Conservation (phyloP, 2,888 invertebrate species). For the Arctia plantaginis region DNA sequence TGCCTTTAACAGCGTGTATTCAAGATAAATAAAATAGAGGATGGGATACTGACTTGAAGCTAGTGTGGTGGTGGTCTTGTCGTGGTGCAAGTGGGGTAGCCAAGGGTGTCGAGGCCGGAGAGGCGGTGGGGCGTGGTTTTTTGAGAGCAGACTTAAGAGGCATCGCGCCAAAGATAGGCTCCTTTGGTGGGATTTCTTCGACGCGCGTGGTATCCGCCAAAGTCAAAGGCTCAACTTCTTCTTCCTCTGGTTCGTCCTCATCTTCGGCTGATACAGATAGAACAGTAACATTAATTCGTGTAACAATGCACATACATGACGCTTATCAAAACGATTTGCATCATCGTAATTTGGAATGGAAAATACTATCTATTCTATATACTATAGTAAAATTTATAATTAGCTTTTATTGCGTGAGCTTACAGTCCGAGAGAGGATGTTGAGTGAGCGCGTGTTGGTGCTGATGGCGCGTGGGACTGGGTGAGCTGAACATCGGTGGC, state of each 20-base stretch:
- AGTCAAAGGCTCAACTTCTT: slow-evolving; percentile 87
- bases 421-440: slow-evolving; percentile 78
- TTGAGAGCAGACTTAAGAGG: slow-evolving; percentile 97
- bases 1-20: slow-evolving; percentile 15
- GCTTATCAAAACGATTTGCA: neutral
- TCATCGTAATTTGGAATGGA: neutral
- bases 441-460: slow-evolving; percentile 62
- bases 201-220: slow-evolving; percentile 92
- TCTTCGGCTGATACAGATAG: slow-evolving; percentile 70
- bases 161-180: slow-evolving; percentile 96
- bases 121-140: slow-evolving; percentile 92
- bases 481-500: slow-evolving; percentile 98
- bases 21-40: neutral
- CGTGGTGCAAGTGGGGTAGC: slow-evolving; percentile 85
- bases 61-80: slow-evolving; percentile 91
- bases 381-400: neutral
- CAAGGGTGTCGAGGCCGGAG: slow-evolving; percentile 86
- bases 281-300: neutral
- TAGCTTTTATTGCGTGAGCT: slow-evolving; percentile 39
- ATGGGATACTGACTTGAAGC: slow-evolving; percentile 90
- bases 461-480: slow-evolving; percentile 88
- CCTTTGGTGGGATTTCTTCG: slow-evolving; percentile 97
- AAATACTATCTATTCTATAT: neutral
- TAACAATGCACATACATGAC: neutral
- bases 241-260: slow-evolving; percentile 89